Conservation (phyloP, 92 coral and sea anemone species). For the Parazoanthus atlanticus region DNA sequence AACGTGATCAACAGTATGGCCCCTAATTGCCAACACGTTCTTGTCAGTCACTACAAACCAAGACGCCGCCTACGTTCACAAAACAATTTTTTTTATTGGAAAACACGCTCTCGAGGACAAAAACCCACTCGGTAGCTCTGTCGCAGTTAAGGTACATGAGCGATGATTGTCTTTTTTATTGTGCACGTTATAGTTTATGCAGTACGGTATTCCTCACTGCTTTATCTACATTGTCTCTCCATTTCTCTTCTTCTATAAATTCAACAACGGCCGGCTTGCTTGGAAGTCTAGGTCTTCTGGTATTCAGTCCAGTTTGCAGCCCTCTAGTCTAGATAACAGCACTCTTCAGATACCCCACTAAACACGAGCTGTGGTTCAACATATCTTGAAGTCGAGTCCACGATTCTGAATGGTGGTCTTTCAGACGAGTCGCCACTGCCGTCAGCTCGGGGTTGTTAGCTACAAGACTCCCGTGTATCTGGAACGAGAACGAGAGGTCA, state of each 20-base stretch:
- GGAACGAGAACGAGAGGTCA: constrained; percentile 11
- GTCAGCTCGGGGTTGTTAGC: constrained; percentile 69
- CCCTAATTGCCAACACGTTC: no score
- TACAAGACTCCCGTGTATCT: constrained; percentile 87
- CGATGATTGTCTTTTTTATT: background rate
- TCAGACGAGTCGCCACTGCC: constrained; percentile 66
- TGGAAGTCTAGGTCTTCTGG: background rate
- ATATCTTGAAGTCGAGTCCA: constrained; percentile 87
- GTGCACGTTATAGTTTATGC: background rate
- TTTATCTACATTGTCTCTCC: background rate
- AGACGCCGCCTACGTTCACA: no score
- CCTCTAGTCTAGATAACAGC: constrained; percentile 71
- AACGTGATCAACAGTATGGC: no score
- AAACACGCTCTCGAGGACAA: no score
- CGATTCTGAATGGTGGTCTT: constrained; percentile 67
- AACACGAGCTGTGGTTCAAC: constrained; percentile 83
- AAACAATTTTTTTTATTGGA: no score
- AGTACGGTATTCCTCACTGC: background rate
- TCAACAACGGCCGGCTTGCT: background rate
- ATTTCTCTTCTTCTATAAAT: background rate
- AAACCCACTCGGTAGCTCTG: background rate
- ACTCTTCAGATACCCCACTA: constrained; percentile 91
- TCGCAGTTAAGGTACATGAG: background rate
- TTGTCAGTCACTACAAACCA: no score
- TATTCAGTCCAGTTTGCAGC: background rate